Conservation (phyloP, 2,113 vertebrate genomes). For the Anseranas semipalmata region DNA sequence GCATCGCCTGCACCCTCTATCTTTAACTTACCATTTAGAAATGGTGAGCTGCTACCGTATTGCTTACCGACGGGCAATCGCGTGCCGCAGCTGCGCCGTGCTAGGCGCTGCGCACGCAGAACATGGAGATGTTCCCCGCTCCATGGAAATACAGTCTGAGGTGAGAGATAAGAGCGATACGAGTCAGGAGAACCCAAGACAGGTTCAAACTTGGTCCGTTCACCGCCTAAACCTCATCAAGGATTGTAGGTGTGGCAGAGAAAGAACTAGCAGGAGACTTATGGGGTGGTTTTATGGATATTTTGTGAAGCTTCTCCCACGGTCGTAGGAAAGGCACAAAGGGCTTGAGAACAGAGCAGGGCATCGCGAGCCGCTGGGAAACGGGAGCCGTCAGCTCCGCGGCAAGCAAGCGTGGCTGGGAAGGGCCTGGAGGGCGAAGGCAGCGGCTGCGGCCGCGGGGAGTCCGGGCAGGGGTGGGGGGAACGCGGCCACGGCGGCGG, state of each 20-base stretch:
- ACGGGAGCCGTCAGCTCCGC: background rate
- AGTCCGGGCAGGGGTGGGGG: background rate
- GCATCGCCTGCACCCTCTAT: rapidly evolving
- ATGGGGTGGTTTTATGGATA: background rate
- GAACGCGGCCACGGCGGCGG: rapidly evolving
- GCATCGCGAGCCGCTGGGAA: rapidly evolving
- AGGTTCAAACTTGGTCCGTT: constrained; percentile 2
- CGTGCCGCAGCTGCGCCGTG: background rate
- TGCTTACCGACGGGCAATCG: background rate
- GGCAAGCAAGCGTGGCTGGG: background rate
- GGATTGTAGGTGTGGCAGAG: constrained; percentile 18
- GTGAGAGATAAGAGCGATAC: background rate
- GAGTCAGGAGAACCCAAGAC: background rate
- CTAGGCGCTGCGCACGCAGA: background rate
- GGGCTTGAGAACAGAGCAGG: background rate
- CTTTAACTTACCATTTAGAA: background rate
- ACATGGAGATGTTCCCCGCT: rapidly evolving
- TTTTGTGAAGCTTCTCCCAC: background rate
- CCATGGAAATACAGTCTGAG: rapidly evolving
- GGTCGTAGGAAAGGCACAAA: background rate
- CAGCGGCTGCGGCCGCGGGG: background rate
- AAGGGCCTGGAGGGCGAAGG: background rate
- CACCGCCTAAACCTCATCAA: background rate
- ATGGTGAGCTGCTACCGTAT: background rate
- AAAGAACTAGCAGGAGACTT: background rate